Percentiles rank a stretch among this genome's conserved stretches.
Conservation (phyloP, 2,888 invertebrate species). For the Dryococelus australis region DNA sequence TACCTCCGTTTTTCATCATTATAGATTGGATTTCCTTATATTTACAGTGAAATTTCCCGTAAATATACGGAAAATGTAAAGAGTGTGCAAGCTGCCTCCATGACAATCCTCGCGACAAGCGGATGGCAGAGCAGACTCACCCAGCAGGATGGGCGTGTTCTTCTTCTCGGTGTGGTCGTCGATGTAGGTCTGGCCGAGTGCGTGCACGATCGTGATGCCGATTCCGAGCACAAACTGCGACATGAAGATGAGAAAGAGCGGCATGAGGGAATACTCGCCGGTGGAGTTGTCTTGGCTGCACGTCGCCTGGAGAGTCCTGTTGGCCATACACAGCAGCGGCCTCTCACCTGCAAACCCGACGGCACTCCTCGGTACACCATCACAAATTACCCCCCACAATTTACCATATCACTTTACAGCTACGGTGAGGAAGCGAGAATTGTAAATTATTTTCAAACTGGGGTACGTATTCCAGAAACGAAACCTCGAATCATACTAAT, state of each 20-base stretch:
- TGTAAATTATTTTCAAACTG: too few species aligned
- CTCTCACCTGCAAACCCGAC: background rate
- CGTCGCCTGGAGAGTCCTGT: background rate
- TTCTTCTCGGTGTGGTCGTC: slow-evolving; percentile 74
- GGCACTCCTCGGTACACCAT: background rate
- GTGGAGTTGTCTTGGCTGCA: background rate
- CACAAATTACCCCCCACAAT: background rate
- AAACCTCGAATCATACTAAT: too few species aligned
- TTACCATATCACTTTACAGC: too few species aligned
- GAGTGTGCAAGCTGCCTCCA: too few species aligned
- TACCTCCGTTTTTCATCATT: too few species aligned
- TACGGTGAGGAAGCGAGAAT: too few species aligned
- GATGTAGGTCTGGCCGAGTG: slow-evolving; percentile 71
- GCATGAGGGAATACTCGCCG: slow-evolving; percentile 60
- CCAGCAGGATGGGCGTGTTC: slow-evolving; percentile 68
- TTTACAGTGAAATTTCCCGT: too few species aligned
- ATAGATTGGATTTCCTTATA: too few species aligned
- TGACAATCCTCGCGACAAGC: too few species aligned
- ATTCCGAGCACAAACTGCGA: slow-evolving; percentile 75
- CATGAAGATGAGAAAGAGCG: slow-evolving; percentile 67
- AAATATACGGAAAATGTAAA: too few species aligned
- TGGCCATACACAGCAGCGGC: background rate
- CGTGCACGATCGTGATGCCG: slow-evolving; percentile 71
- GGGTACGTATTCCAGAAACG: too few species aligned
- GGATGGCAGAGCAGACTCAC: slow-evolving; percentile 53